Percentiles rank a stretch among this genome's conserved stretches.
Conservation (phyloP, 2,797 vertebrate species). For the Diceros bicornis region DNA sequence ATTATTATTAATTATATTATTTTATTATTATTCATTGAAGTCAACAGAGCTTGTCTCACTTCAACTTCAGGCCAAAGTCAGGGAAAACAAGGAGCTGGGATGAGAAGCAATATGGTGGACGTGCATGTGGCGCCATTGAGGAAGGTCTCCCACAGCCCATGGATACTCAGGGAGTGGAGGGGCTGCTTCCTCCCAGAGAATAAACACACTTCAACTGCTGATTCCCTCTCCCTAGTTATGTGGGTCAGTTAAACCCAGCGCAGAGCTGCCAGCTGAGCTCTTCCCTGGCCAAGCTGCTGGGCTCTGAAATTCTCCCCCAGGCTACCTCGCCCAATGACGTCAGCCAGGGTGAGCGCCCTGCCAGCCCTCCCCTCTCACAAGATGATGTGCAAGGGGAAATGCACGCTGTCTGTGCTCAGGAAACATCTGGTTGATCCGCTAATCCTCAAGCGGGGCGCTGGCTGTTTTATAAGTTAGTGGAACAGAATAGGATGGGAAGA, state of each 20-base stretch:
- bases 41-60: background rate
- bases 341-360: slow-evolving; percentile 40
- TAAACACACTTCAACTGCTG: slow-evolving; percentile 22
- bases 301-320: slow-evolving; percentile 82
- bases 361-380: slow-evolving; percentile 80
- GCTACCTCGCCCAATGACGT: slow-evolving; percentile 84
- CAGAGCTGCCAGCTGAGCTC: slow-evolving; percentile 67
- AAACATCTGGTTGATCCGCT: slow-evolving; percentile 90
- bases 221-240: slow-evolving; percentile 65
- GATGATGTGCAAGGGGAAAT: slow-evolving; percentile 88
- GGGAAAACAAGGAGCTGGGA: background rate
- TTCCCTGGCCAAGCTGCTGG: slow-evolving; percentile 35
- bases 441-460: slow-evolving; percentile 85
- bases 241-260: slow-evolving; percentile 67
- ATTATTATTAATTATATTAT: background rate
- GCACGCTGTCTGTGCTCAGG: slow-evolving; percentile 88
- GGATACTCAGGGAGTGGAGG: background rate
- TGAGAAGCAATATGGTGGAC: background rate
- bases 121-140: rapidly evolving
- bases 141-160: background rate
- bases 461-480: slow-evolving; percentile 86
- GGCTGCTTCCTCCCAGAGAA: slow-evolving; percentile 19
- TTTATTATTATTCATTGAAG: background rate
- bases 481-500: slow-evolving; percentile 87
- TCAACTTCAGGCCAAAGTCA: background rate